Conservation (phyloP, 1,140 invertebrate genomes). For the Sitophilus oryzae region DNA sequence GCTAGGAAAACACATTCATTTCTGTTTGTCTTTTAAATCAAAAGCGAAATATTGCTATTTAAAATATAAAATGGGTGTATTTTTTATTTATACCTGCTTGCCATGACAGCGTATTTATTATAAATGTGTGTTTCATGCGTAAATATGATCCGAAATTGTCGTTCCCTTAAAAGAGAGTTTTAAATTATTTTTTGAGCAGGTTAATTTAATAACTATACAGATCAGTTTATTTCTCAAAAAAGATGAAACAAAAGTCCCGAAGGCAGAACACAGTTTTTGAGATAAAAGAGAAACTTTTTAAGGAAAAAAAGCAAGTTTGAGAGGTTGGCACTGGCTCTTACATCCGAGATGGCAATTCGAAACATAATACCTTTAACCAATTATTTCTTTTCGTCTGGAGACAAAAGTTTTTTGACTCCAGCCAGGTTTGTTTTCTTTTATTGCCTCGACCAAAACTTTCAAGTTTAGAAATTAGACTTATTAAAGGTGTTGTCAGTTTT, state of each 20-base stretch:
- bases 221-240: neutral
- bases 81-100: no score
- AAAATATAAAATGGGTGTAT: no score
- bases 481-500: no score
- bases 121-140: no score
- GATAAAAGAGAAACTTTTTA: neutral
- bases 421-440: neutral
- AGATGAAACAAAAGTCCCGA: neutral
- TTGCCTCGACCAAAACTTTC: neutral
- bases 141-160: no score
- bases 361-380: neutral
- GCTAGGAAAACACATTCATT: neutral
- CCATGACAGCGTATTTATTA: no score
- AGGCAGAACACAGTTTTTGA: neutral
- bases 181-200: no score
- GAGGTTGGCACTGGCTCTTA: neutral
- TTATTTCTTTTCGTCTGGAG: neutral
- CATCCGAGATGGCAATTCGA: neutral
- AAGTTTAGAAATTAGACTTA: no score
- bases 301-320: neutral
- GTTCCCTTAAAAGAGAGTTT: no score
- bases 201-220: neutral
- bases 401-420: neutral
- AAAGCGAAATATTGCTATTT: no score
- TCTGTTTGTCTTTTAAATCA: no score